phyloP scores from a whole-genome alignment of 2,113 vertebrate species.

The mouse (Mus musculus) region GRCm39 chr1:161080501-161081000 shows the following conservation, averaged over 20 bases:
- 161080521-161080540: background rate
- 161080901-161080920: background rate
- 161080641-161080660: background rate
- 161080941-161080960: background rate
- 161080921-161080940: background rate
- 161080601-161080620: background rate
- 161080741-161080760: background rate
- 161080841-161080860: background rate
- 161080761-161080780: background rate
- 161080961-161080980: background rate
- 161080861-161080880: background rate
- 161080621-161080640: background rate
- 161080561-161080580: background rate
- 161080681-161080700: background rate
- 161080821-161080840: background rate
- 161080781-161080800: background rate
- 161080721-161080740: background rate
- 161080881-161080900: background rate
- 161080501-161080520: background rate
- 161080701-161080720: background rate
- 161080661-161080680: background rate
- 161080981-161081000: background rate
- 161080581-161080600: background rate
- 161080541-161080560: background rate
- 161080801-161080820: background rate